Base-by-base conservation (phyloP, 2,113 vertebrate species). In the Pleuronectes platessa region DNA sequence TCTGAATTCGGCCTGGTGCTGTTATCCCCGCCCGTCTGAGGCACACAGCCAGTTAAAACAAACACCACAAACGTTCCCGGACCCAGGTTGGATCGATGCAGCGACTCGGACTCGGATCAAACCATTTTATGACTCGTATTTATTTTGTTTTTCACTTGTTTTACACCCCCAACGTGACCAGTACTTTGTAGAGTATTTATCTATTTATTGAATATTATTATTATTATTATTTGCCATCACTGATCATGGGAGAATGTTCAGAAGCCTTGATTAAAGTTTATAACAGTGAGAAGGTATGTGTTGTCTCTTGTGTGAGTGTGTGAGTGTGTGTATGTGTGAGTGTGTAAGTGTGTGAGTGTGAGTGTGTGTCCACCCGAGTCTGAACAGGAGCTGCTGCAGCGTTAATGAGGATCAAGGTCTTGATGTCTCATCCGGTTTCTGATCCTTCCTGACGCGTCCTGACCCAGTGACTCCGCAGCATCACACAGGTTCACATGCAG, bases 201-300 rank as follows among this genome's bases (percentile, higher is more conserved):
- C 58, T 64, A 20, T 75, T 0, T 71, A 60, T 76, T 68, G 35
- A 62, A 56, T 14, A 26, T 65, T 2, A 10, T 67, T 18, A 23
- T 40, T 9, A 23, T 67, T 21, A 23, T 40, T 4, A 23, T 67
- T 24, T 55, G 27, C 27, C 78, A 60, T 61, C 24, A 18, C 31
- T 82, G 68, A 61, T 61, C 67, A 59, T 72, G 45, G 10, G 18
- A 21, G 10, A n/a, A 51, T 74, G 79, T 37, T 54, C 68, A 64
- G 65, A 87, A 77, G 74, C 72, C 61, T 82, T 77, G 40, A 85
- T 63, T 84, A 84, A 87, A 78, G 24, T 71, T 73, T 31, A 4
- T 66, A 37, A 59, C 10, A 24, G 14, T 71, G 1, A 37, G 26
- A 65, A 24, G 4, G 5, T 31, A 7, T 3, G 23, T 47, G 26